A percentile compares a stretch with the other conserved stretches of the same genome.
Conservation (phyloP, 2,888 invertebrate species). For the Acanthosepion esculentum region DNA sequence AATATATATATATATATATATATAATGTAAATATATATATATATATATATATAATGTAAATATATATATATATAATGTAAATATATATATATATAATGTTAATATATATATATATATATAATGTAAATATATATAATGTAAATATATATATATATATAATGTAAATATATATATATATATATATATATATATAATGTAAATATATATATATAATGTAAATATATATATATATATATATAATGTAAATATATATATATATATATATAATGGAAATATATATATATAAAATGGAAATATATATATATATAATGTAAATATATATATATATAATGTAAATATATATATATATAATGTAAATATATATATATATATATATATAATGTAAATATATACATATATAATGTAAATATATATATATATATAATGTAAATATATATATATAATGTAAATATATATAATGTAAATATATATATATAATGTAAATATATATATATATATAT, state of each 20-base stretch:
- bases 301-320: neutral
- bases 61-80: neutral
- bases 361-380: neutral
- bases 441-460: too few species aligned
- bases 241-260: too few species aligned
- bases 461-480: neutral
- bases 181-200: neutral
- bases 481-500: conserved; percentile 33
- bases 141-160: neutral
- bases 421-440: too few species aligned
- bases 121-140: conserved; percentile 33
- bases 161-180: too few species aligned
- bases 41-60: neutral
- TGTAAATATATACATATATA: neutral
- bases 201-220: neutral
- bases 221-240: neutral
- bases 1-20: too few species aligned
- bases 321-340: neutral
- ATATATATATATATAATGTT: too few species aligned
- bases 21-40: neutral
- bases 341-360: too few species aligned
- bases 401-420: too few species aligned
- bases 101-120: neutral
- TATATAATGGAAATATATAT: too few species aligned
- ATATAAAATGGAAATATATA: conserved; percentile 19